These are phyloP conservation scores for Erythrolamprus reginae DNA, from an alignment of 2,113 vertebrate species.

Conservation along the genomic window DNA sequence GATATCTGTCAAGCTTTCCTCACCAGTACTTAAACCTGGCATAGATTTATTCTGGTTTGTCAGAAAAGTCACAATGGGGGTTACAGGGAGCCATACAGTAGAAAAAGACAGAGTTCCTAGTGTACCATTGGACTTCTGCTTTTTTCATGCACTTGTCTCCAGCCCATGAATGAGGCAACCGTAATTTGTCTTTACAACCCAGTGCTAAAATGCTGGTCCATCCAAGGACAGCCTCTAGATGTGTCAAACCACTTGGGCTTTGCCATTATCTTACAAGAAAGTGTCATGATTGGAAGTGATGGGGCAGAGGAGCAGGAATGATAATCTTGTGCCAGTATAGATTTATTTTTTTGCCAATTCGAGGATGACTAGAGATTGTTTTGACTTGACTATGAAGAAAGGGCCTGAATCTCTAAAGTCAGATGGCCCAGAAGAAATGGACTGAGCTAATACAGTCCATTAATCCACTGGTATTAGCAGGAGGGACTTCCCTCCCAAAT, in stretches of 20 bases:
- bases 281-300: background rate
- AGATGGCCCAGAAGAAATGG: background rate
- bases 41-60: background rate
- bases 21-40: background rate
- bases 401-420: background rate
- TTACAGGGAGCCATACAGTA: background rate
- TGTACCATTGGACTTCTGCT: background rate
- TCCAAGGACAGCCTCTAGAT: background rate
- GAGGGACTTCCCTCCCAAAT: background rate
- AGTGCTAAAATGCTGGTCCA: background rate
- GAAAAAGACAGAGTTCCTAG: background rate
- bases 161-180: background rate
- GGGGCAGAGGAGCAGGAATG: background rate
- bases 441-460: background rate
- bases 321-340: background rate
- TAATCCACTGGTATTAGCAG: no score
- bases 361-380: background rate
- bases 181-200: background rate
- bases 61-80: background rate
- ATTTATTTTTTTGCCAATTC: background rate
- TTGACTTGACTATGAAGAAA: background rate
- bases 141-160: background rate
- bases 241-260: background rate
- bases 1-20: background rate
- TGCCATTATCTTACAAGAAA: background rate